Percentiles rank a stretch among this genome's conserved stretches.
These are phyloP conservation scores for Stenchaetothrips biformis DNA, from an alignment of 2,888 invertebrate species.

Conservation along the genomic window DNA sequence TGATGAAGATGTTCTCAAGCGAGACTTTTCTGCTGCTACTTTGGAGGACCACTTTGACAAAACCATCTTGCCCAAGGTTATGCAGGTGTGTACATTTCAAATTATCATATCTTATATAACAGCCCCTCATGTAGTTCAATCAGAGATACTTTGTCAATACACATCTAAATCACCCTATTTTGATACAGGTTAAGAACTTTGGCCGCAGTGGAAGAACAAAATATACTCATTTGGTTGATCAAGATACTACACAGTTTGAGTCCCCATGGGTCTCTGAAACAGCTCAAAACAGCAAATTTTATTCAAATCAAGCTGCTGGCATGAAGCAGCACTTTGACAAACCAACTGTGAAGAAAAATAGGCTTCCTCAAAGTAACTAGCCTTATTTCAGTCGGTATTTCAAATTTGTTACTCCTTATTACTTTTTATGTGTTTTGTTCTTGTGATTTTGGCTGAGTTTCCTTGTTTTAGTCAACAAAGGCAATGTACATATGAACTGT, in stretches of 20 bases:
- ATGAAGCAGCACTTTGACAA: conserved; percentile 88
- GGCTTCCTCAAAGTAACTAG: neutral
- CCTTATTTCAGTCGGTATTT: too few relatives aligned
- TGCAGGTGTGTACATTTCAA: conserved; percentile 63
- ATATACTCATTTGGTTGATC: conserved; percentile 97
- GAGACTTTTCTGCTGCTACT: conserved; percentile 93
- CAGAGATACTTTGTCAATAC: neutral
- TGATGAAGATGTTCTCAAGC: conserved; percentile 83
- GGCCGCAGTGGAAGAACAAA: conserved; percentile 98
- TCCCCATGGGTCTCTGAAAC: conserved; percentile 96
- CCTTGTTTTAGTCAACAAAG: too few relatives aligned
- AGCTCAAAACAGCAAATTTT: conserved; percentile 79
- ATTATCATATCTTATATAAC: too few relatives aligned
- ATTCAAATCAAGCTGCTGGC: conserved; percentile 83
- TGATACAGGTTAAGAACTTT: conserved; percentile 85
- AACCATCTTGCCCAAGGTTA: conserved; percentile 96
- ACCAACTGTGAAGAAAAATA: conserved; percentile 63
- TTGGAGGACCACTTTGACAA: conserved; percentile 99
- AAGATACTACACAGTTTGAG: conserved; percentile 97
- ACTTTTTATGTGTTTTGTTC: too few relatives aligned
- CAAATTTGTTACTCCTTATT: too few relatives aligned
- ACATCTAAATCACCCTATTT: neutral
- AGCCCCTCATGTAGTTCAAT: neutral
- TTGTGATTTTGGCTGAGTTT: too few relatives aligned
- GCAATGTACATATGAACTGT: too few relatives aligned